Base-by-base conservation (phyloP, 2,888 invertebrate genomes). In the Macaria liturata region DNA sequence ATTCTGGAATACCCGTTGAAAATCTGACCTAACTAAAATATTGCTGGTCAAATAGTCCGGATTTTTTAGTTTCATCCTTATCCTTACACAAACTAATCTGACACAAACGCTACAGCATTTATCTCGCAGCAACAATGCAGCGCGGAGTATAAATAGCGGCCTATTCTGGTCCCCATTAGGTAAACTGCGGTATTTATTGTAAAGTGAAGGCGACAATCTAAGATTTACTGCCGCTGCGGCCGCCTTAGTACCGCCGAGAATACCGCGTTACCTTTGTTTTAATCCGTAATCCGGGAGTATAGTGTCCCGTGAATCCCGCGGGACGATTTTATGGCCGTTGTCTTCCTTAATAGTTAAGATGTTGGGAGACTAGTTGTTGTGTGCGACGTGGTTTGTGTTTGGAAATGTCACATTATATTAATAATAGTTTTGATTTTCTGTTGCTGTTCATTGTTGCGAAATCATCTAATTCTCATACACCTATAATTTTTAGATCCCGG, bases 231-330 rank as follows among this genome's bases (percentile, higher is more conserved):
- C 67, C 64, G 59, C 65, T n/a, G 42, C 42, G 8, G 42, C 42
- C 9, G 8, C 42, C 9, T 3, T 5, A 42, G 69, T 65, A 54
- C 69, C 57, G 69, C 81, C 79, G 80, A 76, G 77, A 74, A 81
- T 82, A 81, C 67, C 65, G 65, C 62, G 82, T 84, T 84, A 84
- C 82, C 83, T 83, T 84, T 84, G 69, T 74, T 76, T 74, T 69
- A 75, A 75, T 20, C 20, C 20, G 1, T 20, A 20, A 20, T 73
- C 71, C 68, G 73, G 72, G 69, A 71, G 69, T 81, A 76, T 74
- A 78, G 75, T 75, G 73, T 70, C 75, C 71, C 71, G 71, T 61
- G 61, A 83, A 83, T 84, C 76, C 73, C 62, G 72, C 65, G 64
- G 60, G 70, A 77, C 83, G 83, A 20, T 20, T 20, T 20, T 20